These are phyloP conservation scores for Turdus rufiventris DNA, from an alignment of 2,113 vertebrate genomes.

Conservation along the genomic window DNA sequence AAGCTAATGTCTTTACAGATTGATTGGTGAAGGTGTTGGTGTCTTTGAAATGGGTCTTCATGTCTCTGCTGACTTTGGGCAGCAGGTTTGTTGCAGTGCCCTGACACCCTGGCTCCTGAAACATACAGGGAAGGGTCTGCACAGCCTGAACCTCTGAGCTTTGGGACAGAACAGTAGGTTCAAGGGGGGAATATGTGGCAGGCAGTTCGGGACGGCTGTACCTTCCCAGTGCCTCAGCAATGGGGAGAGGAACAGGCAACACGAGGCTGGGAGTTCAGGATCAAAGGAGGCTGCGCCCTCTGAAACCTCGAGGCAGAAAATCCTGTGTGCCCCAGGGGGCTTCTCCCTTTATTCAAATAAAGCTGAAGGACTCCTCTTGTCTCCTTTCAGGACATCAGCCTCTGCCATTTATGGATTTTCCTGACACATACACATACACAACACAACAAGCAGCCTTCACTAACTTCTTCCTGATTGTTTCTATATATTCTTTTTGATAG, in stretches of 20 bases:
- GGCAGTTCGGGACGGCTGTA: fast-evolving
- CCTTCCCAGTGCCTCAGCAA: neutral
- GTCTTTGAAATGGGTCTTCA: fast-evolving
- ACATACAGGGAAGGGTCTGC: neutral
- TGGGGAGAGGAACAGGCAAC: neutral
- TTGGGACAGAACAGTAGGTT: neutral
- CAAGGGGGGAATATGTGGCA: fast-evolving
- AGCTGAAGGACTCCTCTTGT: neutral
- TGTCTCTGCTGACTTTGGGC: fast-evolving
- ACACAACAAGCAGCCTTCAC: neutral
- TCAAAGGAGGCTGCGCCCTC: fast-evolving
- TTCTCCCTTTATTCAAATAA: fast-evolving
- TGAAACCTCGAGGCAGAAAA: fast-evolving
- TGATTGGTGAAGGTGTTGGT: too few species aligned
- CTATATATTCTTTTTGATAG: neutral
- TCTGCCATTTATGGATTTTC: neutral
- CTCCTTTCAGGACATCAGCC: neutral
- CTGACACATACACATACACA: fast-evolving
- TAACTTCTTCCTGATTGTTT: neutral
- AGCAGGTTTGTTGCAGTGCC: neutral
- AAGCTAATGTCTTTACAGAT: neutral
- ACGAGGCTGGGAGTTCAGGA: fast-evolving
- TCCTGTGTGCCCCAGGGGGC: fast-evolving
- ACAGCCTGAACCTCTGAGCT: neutral
- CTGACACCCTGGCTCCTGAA: neutral